phyloP scores from a whole-genome alignment of 2,888 invertebrate species.

The Rosalia funebris region DNA sequence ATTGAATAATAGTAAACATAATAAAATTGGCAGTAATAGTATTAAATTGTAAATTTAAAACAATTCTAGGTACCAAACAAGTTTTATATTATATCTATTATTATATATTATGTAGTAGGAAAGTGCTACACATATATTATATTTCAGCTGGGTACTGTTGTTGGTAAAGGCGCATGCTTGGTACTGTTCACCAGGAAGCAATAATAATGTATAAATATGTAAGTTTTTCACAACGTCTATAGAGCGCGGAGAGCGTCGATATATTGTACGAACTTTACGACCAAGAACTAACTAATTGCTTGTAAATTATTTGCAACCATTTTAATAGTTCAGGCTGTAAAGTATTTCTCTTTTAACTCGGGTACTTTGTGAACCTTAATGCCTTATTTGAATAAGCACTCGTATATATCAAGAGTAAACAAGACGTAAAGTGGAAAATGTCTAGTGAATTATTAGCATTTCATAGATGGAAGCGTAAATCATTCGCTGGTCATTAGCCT shows the following conservation, averaged over 20 bases:
- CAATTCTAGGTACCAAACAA: too few species aligned
- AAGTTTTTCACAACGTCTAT: not conserved
- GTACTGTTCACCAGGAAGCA: not conserved
- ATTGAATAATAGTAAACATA: too few species aligned
- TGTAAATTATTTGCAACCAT: slow-evolving; percentile 27
- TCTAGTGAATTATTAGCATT: slow-evolving; percentile 1
- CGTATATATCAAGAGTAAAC: slow-evolving; percentile 20
- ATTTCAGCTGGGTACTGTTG: too few species aligned
- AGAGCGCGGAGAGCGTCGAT: slow-evolving; percentile 2
- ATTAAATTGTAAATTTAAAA: too few species aligned
- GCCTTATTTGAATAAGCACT: slow-evolving; percentile 23
- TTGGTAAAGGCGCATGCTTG: not conserved
- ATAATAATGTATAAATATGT: not conserved
- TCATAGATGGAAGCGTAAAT: slow-evolving; percentile 1
- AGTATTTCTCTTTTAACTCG: slow-evolving; percentile 20
- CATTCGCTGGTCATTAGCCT: not conserved
- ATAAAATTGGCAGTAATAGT: too few species aligned
- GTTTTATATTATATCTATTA: too few species aligned
- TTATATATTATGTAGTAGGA: too few species aligned
- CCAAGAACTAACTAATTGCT: slow-evolving; percentile 23
- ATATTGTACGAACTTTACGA: slow-evolving; percentile 17
- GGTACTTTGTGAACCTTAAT: slow-evolving; percentile 22
- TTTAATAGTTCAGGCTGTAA: slow-evolving; percentile 20
- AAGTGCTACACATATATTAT: too few species aligned
- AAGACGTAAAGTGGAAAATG: slow-evolving; percentile 3